These are phyloP conservation scores for Formica aserva DNA, from an alignment of 2,888 invertebrate genomes.

Conservation along the genomic window DNA sequence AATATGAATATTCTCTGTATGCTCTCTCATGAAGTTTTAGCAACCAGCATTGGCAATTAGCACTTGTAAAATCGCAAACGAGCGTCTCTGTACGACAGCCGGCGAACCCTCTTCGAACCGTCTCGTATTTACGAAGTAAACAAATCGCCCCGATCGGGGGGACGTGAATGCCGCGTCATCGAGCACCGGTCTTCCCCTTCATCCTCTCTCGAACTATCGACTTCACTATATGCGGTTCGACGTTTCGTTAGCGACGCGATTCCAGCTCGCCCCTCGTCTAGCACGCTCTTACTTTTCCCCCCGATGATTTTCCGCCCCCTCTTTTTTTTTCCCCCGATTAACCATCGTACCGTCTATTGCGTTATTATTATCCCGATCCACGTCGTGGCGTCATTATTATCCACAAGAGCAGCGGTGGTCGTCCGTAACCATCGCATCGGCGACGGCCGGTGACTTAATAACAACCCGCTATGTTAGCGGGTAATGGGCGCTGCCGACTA, in stretches of 20 bases:
- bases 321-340: slow-evolving; percentile 58
- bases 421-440: slow-evolving; percentile 78
- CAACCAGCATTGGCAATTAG: slow-evolving; percentile 63
- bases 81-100: slow-evolving; percentile 28
- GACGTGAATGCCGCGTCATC: slow-evolving; percentile 45
- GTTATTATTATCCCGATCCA: slow-evolving; percentile 73
- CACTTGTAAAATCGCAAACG: slow-evolving; percentile 65
- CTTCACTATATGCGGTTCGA: slow-evolving; percentile 35
- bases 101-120: slow-evolving; percentile 28
- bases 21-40: slow-evolving; percentile 14
- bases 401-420: slow-evolving; percentile 77
- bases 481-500: slow-evolving; percentile 81
- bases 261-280: slow-evolving; percentile 10
- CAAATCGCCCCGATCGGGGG: slow-evolving; percentile 42
- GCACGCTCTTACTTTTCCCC: slow-evolving; percentile 18
- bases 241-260: slow-evolving; percentile 64
- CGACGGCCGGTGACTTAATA: slow-evolving; percentile 82
- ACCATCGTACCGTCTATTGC: slow-evolving; percentile 71
- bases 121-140: slow-evolving; percentile 46
- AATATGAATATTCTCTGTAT: not conserved
- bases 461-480: slow-evolving; percentile 81
- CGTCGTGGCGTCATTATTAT: slow-evolving; percentile 77
- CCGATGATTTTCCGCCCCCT: slow-evolving; percentile 38
- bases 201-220: slow-evolving; percentile 48
- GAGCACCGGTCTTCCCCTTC: slow-evolving; percentile 20